Evolutionary conservation across 2,888 invertebrate genomes (phyloP), one percentile per base, ranked within the genome.

Genomic region (Phasia obesa): DNA sequence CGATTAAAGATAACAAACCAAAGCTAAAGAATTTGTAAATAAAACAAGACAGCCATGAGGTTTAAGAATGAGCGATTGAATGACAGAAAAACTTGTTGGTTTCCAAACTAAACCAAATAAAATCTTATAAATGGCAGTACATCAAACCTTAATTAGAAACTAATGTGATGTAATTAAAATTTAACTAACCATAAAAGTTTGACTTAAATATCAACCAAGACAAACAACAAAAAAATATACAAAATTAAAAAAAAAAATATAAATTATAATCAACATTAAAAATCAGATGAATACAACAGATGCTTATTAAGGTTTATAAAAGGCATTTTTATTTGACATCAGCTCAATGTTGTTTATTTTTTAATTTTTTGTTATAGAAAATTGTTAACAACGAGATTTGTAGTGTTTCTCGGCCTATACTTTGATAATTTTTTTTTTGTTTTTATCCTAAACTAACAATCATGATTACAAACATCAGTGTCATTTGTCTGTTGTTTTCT

Each of bases 81-180:
- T 60, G 53, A 60, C 35, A 35, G 47, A 65, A 75, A 57, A 31
- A 65, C 35, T 75, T 21, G 27, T 15, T 64, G n/a, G 25, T 57
- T 57, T 23, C 65, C 57, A 35, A 75, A 67, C 65, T 42, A n/a
- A n/a, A n/a, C n/a, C n/a, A n/a, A 80, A 80, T 69, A 75, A 69
- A 73, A 74, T 57, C 31, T 64, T 82, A 67, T 64, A 79, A 73
- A 76, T 79, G 78, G 81, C 84, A 81, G 85, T 83, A 83, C 83
- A 84, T 84, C 83, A 84, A 76, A 60, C 70, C 81, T 70, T 84
- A 85, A 85, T 86, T 85, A 82, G 85, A 80, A 84, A 85, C 78
- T 79, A 83, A 83, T 83, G 70, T 75, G 79, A 75, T 79, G 71
- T 79, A 83, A 79, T 83, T 83, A 83, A 79, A 83, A 83, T 75